Conservation (phyloP, 2,888 invertebrate genomes). For the Hirudinaria manillensis region DNA sequence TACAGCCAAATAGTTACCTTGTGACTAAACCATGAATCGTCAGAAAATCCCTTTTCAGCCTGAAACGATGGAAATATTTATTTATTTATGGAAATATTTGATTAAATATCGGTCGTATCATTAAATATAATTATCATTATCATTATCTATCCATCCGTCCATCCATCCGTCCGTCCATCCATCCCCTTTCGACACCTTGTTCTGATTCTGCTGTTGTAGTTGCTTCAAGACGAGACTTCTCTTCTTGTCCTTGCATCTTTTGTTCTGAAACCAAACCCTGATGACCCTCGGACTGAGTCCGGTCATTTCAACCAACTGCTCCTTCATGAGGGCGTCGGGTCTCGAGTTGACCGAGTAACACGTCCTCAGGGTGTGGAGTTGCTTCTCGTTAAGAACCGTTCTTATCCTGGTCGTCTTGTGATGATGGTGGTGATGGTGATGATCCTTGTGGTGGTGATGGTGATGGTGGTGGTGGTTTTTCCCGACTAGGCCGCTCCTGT, state of each 20-base stretch:
- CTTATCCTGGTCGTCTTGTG: constrained; percentile 91
- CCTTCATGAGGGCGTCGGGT: constrained; percentile 98
- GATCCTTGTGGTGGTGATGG: constrained; percentile 13
- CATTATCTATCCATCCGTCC: not conserved
- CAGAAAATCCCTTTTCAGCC: constrained; percentile 28
- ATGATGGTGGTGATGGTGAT: constrained; percentile 39
- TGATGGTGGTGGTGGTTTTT: constrained; percentile 20
- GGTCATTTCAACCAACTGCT: constrained; percentile 98
- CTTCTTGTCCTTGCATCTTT: constrained; percentile 55
- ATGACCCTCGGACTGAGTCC: constrained; percentile 92
- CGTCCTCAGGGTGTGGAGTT: constrained; percentile 89
- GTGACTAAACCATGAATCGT: constrained; percentile 29
- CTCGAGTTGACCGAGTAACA: constrained; percentile 96
- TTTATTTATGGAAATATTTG: no score
- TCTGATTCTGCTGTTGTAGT: constrained; percentile 84
- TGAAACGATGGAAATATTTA: not conserved
- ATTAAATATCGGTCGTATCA: not conserved
- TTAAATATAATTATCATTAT: not conserved
- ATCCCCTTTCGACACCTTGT: constrained; percentile 45
- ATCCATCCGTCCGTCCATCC: no score
- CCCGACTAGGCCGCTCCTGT: not conserved
- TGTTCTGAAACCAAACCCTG: constrained; percentile 91
- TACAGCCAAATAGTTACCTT: constrained; percentile 16
- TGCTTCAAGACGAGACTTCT: constrained; percentile 92
- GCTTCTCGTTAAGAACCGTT: constrained; percentile 96